A percentile compares a stretch with the other conserved stretches of the same genome.
These are phyloP conservation scores for Amblyjoppa proteus DNA, from an alignment of 2,888 invertebrate genomes.

Conservation along the genomic window DNA sequence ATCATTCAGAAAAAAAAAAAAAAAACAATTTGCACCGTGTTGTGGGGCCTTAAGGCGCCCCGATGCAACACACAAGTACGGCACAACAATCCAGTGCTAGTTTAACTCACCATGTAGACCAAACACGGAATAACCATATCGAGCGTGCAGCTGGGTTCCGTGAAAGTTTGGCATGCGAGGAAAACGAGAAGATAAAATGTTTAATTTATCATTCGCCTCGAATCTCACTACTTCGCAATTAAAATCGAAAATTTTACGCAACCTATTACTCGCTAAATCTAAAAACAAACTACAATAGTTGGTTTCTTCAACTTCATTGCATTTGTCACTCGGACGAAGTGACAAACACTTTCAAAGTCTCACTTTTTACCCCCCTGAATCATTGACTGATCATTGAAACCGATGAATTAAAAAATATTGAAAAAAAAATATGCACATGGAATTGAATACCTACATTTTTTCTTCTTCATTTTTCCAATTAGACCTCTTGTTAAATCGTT, in stretches of 20 bases:
- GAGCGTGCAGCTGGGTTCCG: not conserved
- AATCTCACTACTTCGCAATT: not conserved
- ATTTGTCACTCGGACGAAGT: not conserved
- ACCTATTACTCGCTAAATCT: too few relatives aligned
- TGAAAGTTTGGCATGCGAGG: slow-evolving; percentile 9
- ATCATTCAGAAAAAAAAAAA: too few relatives aligned
- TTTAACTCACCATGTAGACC: not conserved
- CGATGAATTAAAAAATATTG: not conserved
- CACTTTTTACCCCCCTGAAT: too few relatives aligned
- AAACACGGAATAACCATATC: slow-evolving; percentile 19
- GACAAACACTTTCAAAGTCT: not conserved
- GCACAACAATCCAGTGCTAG: not conserved
- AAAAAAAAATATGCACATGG: not conserved
- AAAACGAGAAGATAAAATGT: slow-evolving; percentile 3
- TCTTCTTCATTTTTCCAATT: not conserved
- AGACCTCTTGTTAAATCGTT: not conserved
- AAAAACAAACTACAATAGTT: not conserved
- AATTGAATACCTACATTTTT: not conserved
- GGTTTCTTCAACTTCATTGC: not conserved
- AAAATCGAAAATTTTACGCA: not conserved
- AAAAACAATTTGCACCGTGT: too few relatives aligned
- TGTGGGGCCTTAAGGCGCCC: not conserved
- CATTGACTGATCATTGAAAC: not conserved
- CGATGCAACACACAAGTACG: not conserved
- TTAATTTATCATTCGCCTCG: not conserved